Conservation (phyloP, 2,888 invertebrate genomes). For the Hesperia comma region DNA sequence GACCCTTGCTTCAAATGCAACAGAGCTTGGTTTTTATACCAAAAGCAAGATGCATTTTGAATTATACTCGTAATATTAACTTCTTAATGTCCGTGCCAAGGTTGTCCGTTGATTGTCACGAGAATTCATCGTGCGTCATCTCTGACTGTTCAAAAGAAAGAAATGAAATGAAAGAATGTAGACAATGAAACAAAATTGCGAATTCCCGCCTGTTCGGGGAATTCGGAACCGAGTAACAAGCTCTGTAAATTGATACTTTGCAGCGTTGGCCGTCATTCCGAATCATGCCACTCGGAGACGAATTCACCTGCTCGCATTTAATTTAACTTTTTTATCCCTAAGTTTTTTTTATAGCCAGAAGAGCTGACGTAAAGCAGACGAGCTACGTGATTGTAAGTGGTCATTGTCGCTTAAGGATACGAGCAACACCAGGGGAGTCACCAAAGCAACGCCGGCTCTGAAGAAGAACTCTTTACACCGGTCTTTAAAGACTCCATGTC, state of each 20-base stretch:
- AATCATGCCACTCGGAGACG: slow-evolving; percentile 18
- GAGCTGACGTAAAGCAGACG: too few species aligned
- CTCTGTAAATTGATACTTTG: slow-evolving; percentile 20
- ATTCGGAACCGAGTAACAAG: slow-evolving; percentile 2
- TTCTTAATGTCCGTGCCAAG: neutral
- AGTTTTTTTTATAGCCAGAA: too few species aligned
- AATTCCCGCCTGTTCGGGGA: neutral
- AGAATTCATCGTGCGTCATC: neutral
- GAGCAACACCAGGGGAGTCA: too few species aligned
- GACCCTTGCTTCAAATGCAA: too few species aligned
- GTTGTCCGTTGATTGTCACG: neutral
- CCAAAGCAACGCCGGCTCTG: too few species aligned
- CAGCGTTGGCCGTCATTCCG: neutral
- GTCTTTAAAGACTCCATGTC: too few species aligned
- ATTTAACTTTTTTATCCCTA: too few species aligned
- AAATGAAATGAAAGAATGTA: slow-evolving; percentile 3
- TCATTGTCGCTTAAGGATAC: too few species aligned
- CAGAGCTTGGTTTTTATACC: too few species aligned
- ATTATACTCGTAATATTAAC: slow-evolving; percentile 39
- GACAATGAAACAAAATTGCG: slow-evolving; percentile 1
- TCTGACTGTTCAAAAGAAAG: neutral
- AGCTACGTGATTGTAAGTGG: too few species aligned
- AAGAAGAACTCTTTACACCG: too few species aligned
- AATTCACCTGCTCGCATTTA: neutral
- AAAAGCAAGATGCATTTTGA: too few species aligned